A percentile compares a stretch with the other conserved stretches of the same genome.
Conservation (phyloP, 2,113 vertebrate genomes). For the Cottus gobio region DNA sequence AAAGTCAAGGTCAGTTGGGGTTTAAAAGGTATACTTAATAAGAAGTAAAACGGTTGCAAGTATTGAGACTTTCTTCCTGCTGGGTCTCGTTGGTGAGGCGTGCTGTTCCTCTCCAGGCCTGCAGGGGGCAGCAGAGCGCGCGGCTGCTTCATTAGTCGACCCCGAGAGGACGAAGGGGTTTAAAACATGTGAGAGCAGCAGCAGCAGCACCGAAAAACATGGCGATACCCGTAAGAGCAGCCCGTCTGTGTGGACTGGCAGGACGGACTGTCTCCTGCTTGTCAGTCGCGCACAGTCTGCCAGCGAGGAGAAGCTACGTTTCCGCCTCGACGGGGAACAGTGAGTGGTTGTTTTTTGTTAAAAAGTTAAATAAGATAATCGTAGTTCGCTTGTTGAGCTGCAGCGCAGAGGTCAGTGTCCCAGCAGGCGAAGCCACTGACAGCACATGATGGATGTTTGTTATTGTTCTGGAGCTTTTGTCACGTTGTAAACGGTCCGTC, state of each 20-base stretch:
- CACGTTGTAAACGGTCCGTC: background rate
- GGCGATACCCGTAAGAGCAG: constrained; percentile 56
- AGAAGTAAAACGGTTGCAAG: background rate
- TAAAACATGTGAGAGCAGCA: constrained; percentile 31
- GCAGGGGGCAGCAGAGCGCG: constrained; percentile 47
- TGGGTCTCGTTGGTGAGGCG: background rate
- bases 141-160: rapidly evolving
- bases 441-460: background rate
- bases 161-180: constrained; percentile 9
- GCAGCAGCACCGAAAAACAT: constrained; percentile 66
- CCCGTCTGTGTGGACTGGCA: constrained; percentile 50
- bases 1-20: background rate
- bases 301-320: constrained; percentile 53
- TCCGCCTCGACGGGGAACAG: constrained; percentile 59
- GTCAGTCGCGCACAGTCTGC: constrained; percentile 18
- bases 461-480: background rate
- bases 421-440: background rate
- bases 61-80: background rate
- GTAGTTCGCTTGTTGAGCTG: background rate
- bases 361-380: background rate
- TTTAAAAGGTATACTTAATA: background rate
- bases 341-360: constrained; percentile 62
- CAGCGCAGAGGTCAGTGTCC: constrained; percentile 53
- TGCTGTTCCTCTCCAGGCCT: constrained; percentile 42
- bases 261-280: constrained; percentile 44